Evolutionary conservation across 2,888 invertebrate genomes (phyloP).

Genomic region (Cataglyphis altisquamis): DNA sequence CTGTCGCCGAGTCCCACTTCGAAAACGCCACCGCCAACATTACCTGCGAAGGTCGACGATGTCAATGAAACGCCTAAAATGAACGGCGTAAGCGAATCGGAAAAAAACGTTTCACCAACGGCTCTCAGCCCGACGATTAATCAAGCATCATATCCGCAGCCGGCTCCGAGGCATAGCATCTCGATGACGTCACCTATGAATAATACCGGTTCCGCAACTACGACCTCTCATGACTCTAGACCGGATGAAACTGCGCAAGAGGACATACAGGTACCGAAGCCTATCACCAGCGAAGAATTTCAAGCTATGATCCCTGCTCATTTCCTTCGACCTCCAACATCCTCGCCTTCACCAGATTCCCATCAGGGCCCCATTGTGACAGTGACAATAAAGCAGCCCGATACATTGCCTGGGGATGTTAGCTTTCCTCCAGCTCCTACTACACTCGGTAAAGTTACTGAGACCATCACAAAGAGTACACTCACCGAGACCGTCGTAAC

Average conservation of each 20-base stretch:
- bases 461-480: slow-evolving; percentile 98
- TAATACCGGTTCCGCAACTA: slow-evolving; percentile 62
- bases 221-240: slow-evolving; percentile 69
- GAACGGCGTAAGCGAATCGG: slow-evolving; percentile 80
- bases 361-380: slow-evolving; percentile 89
- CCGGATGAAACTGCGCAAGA: slow-evolving; percentile 84
- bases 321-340: slow-evolving; percentile 89
- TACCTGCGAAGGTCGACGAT: slow-evolving; percentile 81
- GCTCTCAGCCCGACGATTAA: slow-evolving; percentile 71
- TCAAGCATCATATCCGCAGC: slow-evolving; percentile 78
- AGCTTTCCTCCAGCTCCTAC: slow-evolving; percentile 94
- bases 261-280: slow-evolving; percentile 91
- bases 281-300: slow-evolving; percentile 97
- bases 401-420: slow-evolving; percentile 89
- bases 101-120: slow-evolving; percentile 61
- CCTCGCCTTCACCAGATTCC: slow-evolving; percentile 84
- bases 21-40: slow-evolving; percentile 79
- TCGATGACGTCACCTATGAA: slow-evolving; percentile 66
- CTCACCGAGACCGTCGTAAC: slow-evolving; percentile 98
- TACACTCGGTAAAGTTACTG: slow-evolving; percentile 95
- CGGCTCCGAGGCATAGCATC: slow-evolving; percentile 80
- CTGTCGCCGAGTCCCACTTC: slow-evolving; percentile 83
- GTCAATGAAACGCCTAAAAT: slow-evolving; percentile 80
- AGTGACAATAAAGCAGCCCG: slow-evolving; percentile 93
- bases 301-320: slow-evolving; percentile 98